Percentiles rank a stretch among this genome's conserved stretches.
phyloP scores from a whole-genome alignment of 2,797 vertebrate species.

The Pagetopsis macropterus region DNA sequence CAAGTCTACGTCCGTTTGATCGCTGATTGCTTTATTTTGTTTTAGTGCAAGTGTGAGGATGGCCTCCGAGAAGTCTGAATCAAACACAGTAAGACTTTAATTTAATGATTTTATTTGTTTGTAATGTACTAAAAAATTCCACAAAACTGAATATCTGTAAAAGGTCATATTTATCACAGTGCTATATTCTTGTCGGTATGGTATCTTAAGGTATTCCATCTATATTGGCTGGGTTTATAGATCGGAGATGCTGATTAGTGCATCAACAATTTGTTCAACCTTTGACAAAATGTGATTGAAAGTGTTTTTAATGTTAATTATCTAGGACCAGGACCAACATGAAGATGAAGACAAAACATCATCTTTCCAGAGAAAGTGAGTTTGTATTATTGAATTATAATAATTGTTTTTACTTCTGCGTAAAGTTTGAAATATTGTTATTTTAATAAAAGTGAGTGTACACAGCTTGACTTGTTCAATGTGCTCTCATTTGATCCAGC shows the following conservation, averaged over 20 bases:
- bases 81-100: conserved; percentile 57
- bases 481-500: conserved; percentile 66
- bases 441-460: neutral
- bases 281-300: conserved; percentile 4
- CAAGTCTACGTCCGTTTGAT: neutral
- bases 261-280: neutral
- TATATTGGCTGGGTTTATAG: neutral
- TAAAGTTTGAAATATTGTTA: neutral
- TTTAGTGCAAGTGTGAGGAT: conserved; percentile 80
- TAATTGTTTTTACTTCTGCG: no score
- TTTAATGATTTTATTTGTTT: no score
- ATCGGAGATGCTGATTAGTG: neutral
- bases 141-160: no score
- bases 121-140: no score
- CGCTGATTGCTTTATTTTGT: conserved; percentile 12
- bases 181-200: no score
- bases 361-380: conserved; percentile 83
- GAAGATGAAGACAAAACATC: conserved; percentile 71
- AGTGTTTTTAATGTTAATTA: conserved; percentile 1
- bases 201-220: neutral
- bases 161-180: no score
- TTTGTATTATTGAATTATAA: neutral
- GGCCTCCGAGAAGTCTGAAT: conserved; percentile 75
- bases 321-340: conserved; percentile 72
- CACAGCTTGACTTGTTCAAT: neutral